Base-by-base conservation (phyloP, 2,888 invertebrate species). In the Slavum lentiscoides region DNA sequence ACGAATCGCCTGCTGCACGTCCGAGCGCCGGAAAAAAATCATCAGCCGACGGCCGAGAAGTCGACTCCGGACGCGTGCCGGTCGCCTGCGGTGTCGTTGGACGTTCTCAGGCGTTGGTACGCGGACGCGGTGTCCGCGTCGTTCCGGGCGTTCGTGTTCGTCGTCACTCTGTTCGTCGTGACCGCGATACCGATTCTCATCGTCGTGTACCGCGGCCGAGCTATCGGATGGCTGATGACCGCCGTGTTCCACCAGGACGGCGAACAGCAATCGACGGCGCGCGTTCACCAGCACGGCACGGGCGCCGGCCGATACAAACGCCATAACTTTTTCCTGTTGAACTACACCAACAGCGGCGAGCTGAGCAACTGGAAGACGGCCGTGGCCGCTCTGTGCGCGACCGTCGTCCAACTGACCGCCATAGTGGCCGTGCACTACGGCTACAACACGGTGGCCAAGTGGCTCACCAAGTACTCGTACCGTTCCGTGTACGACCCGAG, bases 121-220 rank as follows among this genome's bases (percentile, higher is more conserved):
- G 17, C 39, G 39, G 23, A 8, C 55, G 39, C 53, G 8, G 9
- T 72, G 30, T 66, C 55, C 21, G 21, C 13, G 15, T 3, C 62
- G 43, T 15, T 80, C 5, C 64, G 64, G 21, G 55, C 11, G 5
- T 17, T 37, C 21, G 80, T 49, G 62, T 80, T 80, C 39, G 13
- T 58, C 6, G 39, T 9, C 19, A 80, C 80, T 8, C 64, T 80
- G 23, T 11, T 43, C 15, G 39, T 55, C 70, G 80, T 70, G 59
- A 64, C 80, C 58, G 58, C 72, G 17, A 62, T 80, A 21, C 80
- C 80, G 62, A 23, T 80, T 15, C 72, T 80, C 39, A 80, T 80
- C 30, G 80, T 80, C 62, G 80, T 80, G 19, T 80, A 80, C 64
- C 80, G 80, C 23, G 80, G 80, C 64, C 80, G 66, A 4, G 80